Evolutionary conservation across 2,797 vertebrate species (phyloP).

Genomic region (Paratrypauchen microcephalus): DNA sequence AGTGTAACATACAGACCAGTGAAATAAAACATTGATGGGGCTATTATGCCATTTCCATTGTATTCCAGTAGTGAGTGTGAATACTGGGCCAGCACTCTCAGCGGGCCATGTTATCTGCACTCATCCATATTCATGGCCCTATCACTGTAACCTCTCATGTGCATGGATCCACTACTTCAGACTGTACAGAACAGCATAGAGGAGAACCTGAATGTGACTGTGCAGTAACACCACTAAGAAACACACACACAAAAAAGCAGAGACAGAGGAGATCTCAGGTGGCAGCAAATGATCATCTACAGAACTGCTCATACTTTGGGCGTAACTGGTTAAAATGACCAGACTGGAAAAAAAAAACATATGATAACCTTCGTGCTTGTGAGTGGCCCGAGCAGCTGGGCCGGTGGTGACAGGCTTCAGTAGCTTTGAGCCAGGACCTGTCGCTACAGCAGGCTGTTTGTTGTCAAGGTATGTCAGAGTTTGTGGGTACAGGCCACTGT

Average conservation of each 20-base stretch:
- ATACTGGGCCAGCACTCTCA: slow-evolving; percentile 45
- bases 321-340: neutral
- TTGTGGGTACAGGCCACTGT: slow-evolving; percentile 60
- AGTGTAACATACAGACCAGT: slow-evolving; percentile 55
- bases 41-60: slow-evolving; percentile 64
- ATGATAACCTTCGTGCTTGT: neutral
- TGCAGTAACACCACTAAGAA: slow-evolving; percentile 18
- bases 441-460: slow-evolving; percentile 52
- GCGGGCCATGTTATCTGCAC: slow-evolving; percentile 39
- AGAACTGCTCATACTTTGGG: neutral
- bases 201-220: slow-evolving; percentile 10
- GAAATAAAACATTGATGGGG: slow-evolving; percentile 68
- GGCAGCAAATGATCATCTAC: neutral
- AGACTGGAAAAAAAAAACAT: neutral
- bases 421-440: slow-evolving; percentile 43
- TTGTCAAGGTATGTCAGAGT: slow-evolving; percentile 61
- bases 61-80: slow-evolving; percentile 52
- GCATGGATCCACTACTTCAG: slow-evolving; percentile 39
- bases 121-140: slow-evolving; percentile 69
- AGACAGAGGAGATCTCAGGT: neutral
- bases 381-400: neutral
- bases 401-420: slow-evolving; percentile 36
- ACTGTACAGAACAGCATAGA: slow-evolving; percentile 1
- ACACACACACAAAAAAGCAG: neutral
- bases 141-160: slow-evolving; percentile 37